A percentile compares a stretch with the other conserved stretches of the same genome.
These are phyloP conservation scores for Drosophila rhopaloa DNA, from an alignment of 1,140 invertebrate species.

Conservation along the genomic window DNA sequence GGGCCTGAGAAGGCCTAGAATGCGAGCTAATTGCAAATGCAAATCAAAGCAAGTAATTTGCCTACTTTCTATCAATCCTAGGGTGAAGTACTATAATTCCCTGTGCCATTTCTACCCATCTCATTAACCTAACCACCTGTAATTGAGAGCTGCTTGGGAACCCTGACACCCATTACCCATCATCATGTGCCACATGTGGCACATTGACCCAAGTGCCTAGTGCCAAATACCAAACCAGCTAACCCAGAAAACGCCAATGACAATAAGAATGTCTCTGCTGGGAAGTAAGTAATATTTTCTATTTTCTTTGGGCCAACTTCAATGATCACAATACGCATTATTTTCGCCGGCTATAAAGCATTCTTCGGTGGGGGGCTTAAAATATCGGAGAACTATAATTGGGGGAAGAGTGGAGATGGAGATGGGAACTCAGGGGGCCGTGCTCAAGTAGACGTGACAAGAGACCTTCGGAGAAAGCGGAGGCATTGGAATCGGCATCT, in stretches of 20 bases:
- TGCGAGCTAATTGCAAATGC: conserved; percentile 22
- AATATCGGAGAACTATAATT: conserved; percentile 22
- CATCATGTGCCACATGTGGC: conserved; percentile 44
- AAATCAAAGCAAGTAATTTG: conserved; percentile 25
- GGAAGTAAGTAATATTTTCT: conserved; percentile 40
- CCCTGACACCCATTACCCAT: conserved; percentile 37
- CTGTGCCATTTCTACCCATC: neutral
- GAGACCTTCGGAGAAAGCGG: conserved; percentile 60
- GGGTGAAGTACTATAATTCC: conserved; percentile 7
- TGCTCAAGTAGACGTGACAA: conserved; percentile 52
- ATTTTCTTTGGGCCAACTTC: conserved; percentile 47
- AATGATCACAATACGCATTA: conserved; percentile 53
- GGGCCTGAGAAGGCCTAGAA: conserved; percentile 34
- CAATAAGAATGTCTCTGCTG: conserved; percentile 22
- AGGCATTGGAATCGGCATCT: neutral
- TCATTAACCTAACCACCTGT: conserved; percentile 16
- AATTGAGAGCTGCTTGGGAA: conserved; percentile 17
- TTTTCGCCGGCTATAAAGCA: conserved; percentile 45
- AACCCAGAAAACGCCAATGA: conserved; percentile 46
- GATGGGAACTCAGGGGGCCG: conserved; percentile 17
- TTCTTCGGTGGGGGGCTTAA: conserved; percentile 32
- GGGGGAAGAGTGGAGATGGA: neutral
- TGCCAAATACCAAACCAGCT: conserved; percentile 60
- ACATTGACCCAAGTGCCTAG: conserved; percentile 53
- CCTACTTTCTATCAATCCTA: conserved; percentile 17